A percentile compares a stretch with the other conserved stretches of the same genome.
These are phyloP conservation scores for Xanthia togata DNA, from an alignment of 2,888 invertebrate genomes.

Conservation along the genomic window DNA sequence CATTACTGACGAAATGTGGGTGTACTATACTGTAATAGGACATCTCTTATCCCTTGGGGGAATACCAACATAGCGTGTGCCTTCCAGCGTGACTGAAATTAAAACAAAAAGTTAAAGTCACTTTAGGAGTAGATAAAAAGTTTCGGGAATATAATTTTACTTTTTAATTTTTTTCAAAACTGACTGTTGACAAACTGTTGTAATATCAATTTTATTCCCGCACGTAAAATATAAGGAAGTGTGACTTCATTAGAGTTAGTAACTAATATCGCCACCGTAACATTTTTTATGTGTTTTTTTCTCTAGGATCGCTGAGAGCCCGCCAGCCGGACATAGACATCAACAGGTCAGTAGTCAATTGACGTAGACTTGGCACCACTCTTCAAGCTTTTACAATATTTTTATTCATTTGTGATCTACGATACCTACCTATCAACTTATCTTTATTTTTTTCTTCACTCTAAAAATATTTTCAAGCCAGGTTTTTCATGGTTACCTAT, in stretches of 20 bases:
- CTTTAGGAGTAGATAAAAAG: too few species aligned
- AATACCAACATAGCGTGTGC: background rate
- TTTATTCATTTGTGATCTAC: background rate
- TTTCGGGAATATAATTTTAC: background rate
- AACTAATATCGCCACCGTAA: conserved; percentile 9
- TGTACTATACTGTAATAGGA: background rate
- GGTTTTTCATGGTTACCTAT: conserved; percentile 9
- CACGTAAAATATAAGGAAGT: conserved; percentile 2
- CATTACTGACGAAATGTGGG: background rate
- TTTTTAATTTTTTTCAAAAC: background rate
- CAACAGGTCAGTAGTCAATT: conserved; percentile 83
- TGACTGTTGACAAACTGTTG: too few species aligned
- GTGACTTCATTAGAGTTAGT: background rate
- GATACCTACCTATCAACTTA: too few species aligned
- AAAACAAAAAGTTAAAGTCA: too few species aligned
- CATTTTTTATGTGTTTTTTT: conserved; percentile 52
- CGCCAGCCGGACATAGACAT: conserved; percentile 80
- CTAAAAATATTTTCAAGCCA: conserved; percentile 2
- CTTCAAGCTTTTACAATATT: conserved; percentile 13
- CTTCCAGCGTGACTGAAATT: background rate
- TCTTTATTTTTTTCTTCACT: background rate
- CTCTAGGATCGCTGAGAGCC: conserved; percentile 80
- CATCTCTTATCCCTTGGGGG: background rate
- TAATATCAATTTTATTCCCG: background rate
- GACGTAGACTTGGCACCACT: conserved; percentile 72